Percentiles rank a stretch among this genome's conserved stretches.
These are phyloP conservation scores for Clarias laeviceps DNA, from an alignment of 2,797 vertebrate genomes.

Conservation along the genomic window DNA sequence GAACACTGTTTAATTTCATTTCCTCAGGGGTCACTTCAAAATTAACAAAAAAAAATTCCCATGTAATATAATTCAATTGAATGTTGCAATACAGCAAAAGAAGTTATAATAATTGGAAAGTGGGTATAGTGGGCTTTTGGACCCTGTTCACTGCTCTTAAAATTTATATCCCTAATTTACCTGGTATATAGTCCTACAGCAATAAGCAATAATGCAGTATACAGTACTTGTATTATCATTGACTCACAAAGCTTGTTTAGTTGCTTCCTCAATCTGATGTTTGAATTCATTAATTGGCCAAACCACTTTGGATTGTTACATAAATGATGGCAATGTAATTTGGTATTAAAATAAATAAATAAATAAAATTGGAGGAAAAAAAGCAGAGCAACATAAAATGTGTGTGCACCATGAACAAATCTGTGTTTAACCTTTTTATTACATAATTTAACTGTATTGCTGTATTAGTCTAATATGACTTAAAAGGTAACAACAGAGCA, in stretches of 20 bases:
- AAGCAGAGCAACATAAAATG: neutral
- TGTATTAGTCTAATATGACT: neutral
- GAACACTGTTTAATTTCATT: neutral
- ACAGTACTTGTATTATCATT: neutral
- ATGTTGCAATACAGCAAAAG: neutral
- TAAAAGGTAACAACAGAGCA: neutral
- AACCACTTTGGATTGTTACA: neutral
- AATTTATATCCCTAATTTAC: neutral
- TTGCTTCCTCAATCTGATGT: neutral
- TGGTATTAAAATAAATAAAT: too few species aligned
- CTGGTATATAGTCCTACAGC: neutral
- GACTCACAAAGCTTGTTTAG: neutral
- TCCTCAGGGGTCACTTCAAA: neutral
- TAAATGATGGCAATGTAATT: neutral
- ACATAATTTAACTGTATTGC: conserved; percentile 17
- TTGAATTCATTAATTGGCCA: neutral
- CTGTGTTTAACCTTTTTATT: neutral
- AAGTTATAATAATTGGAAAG: neutral
- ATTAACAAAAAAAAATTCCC: neutral
- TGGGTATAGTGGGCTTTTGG: too few species aligned
- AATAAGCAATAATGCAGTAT: neutral
- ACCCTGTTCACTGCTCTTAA: neutral
- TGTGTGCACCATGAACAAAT: neutral
- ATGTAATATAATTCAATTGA: neutral
- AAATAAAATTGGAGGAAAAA: neutral